A percentile compares a stretch with the other conserved stretches of the same genome.
phyloP scores from a whole-genome alignment of 1,140 invertebrate species.

The Drosophila oshimai region DNA sequence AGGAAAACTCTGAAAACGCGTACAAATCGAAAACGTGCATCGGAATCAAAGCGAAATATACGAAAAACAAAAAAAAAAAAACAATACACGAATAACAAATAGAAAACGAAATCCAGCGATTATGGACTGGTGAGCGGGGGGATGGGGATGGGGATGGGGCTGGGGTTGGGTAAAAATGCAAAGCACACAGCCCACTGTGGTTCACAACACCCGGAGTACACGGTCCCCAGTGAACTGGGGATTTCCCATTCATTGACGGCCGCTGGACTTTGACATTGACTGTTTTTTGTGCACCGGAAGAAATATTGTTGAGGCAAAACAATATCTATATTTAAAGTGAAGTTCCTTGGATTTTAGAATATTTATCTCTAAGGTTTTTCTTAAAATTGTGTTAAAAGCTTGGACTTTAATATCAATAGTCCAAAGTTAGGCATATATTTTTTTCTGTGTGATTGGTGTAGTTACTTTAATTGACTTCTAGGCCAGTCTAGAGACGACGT shows the following conservation, averaged over 20 bases:
- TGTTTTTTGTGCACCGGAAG: neutral
- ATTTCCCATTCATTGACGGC: conserved; percentile 22
- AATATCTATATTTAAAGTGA: neutral
- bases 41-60: conserved; percentile 16
- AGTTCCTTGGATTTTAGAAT: too few relatives aligned
- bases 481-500: conserved; percentile 24
- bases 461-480: conserved; percentile 20
- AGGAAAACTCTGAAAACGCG: conserved; percentile 16
- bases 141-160: neutral
- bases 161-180: neutral
- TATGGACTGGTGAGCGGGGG: conserved; percentile 12
- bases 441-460: neutral
- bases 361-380: too few relatives aligned
- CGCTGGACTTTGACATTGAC: conserved; percentile 30
- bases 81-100: neutral
- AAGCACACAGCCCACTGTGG: conserved; percentile 4
- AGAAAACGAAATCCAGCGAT: neutral
- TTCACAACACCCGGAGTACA: conserved; percentile 23
- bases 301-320: neutral
- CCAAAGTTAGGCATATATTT: neutral
- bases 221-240: conserved; percentile 21
- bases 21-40: conserved; percentile 19
- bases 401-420: too few relatives aligned
- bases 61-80: neutral
- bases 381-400: too few relatives aligned